Percentiles rank a stretch among this genome's conserved stretches.
phyloP scores from a whole-genome alignment of 2,888 invertebrate genomes.

The Dusona sp. region DNA sequence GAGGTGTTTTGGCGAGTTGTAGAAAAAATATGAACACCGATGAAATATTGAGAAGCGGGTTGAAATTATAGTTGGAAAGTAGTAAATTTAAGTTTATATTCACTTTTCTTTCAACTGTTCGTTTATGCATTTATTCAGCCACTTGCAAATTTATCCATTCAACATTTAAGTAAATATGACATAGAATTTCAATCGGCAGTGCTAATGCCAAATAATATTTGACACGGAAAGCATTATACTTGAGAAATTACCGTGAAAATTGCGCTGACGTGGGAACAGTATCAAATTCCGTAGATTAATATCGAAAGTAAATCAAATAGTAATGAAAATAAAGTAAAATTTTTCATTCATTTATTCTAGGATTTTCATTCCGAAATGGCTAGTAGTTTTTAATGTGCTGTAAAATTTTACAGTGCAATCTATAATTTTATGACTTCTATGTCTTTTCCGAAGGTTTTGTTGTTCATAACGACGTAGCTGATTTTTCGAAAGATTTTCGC shows the following conservation, averaged over 20 bases:
- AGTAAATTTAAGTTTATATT: not conserved
- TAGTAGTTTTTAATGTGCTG: no score
- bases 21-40: not conserved
- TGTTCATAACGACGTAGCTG: no score
- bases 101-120: not conserved
- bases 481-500: no score
- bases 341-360: no score
- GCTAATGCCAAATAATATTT: not conserved
- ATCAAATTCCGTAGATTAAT: not conserved
- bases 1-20: not conserved
- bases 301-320: not conserved
- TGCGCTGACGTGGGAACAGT: not conserved
- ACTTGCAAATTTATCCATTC: not conserved
- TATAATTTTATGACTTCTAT: no score
- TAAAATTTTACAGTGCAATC: no score
- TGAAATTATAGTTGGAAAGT: not conserved
- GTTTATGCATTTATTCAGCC: not conserved
- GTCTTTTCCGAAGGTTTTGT: no score
- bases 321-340: not conserved
- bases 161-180: no score
- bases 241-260: not conserved
- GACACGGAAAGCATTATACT: not conserved
- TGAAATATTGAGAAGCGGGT: not conserved
- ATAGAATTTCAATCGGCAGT: not conserved
- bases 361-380: no score